Conservation (phyloP, 2,797 vertebrate genomes). For the Tamandua tetradactyla region DNA sequence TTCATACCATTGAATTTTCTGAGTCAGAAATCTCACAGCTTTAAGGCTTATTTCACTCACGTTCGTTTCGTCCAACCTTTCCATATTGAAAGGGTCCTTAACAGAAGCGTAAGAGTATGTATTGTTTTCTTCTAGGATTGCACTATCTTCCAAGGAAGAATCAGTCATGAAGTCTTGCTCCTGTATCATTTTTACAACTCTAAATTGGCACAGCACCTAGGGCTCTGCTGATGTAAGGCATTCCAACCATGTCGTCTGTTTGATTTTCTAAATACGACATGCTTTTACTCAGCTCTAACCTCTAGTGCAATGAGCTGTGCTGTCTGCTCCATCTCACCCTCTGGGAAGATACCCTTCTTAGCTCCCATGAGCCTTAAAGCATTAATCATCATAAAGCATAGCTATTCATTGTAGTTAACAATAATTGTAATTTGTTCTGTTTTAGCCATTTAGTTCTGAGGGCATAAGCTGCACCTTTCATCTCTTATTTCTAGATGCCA, state of each 20-base stretch:
- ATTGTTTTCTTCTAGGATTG: background rate
- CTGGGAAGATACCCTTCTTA: background rate
- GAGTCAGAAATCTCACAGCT: background rate
- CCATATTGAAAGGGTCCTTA: background rate
- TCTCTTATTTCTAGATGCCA: background rate
- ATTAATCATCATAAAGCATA: too few species aligned
- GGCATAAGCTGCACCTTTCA: background rate
- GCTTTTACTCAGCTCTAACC: background rate
- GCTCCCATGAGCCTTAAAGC: background rate
- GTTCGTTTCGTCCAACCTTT: background rate
- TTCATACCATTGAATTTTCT: background rate
- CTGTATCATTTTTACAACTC: background rate
- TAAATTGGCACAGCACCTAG: background rate
- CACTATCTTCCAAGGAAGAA: background rate
- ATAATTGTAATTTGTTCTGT: background rate
- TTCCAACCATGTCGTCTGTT: background rate
- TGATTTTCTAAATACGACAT: background rate
- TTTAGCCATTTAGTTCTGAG: background rate
- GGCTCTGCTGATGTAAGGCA: fast-evolving
- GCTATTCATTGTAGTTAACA: background rate
- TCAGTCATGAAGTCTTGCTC: background rate
- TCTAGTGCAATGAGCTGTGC: too few species aligned
- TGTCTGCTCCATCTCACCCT: background rate
- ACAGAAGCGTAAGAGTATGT: background rate
- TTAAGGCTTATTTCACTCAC: background rate